Conservation (phyloP, 1,140 invertebrate species). For the Drosophila sp. region DNA sequence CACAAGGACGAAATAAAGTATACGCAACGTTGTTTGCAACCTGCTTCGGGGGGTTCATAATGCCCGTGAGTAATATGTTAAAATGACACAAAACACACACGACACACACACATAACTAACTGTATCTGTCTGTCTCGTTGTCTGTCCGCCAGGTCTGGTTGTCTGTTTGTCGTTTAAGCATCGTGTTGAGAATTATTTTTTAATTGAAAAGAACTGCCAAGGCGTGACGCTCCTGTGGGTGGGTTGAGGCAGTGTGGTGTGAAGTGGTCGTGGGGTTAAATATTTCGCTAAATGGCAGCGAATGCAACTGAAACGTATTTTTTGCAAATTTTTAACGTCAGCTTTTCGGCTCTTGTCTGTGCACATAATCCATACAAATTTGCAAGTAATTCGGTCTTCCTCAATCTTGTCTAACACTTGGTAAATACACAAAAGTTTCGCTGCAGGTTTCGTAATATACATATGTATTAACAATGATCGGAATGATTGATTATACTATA, state of each 20-base stretch:
- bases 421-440: too few species aligned
- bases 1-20: slow-evolving; percentile 17
- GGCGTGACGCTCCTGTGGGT: slow-evolving; percentile 36
- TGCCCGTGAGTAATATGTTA: slow-evolving; percentile 59
- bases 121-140: slow-evolving; percentile 31
- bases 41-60: slow-evolving; percentile 50
- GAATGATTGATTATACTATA: too few species aligned
- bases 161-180: slow-evolving; percentile 45
- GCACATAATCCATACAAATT: background rate
- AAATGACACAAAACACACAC: slow-evolving; percentile 50
- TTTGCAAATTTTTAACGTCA: background rate
- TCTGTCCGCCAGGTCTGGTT: slow-evolving; percentile 29
- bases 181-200: slow-evolving; percentile 55
- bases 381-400: background rate
- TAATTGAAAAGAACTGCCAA: slow-evolving; percentile 60
- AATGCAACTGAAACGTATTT: too few species aligned
- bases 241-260: background rate
- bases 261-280: background rate
- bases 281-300: slow-evolving; percentile 19
- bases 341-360: slow-evolving; percentile 29
- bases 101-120: slow-evolving; percentile 1
- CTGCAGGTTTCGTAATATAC: too few species aligned
- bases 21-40: slow-evolving; percentile 19
- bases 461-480: too few species aligned
- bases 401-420: background rate